Evolutionary conservation across 1,140 invertebrate genomes (phyloP).

Genomic region (Galleria mellonella): DNA sequence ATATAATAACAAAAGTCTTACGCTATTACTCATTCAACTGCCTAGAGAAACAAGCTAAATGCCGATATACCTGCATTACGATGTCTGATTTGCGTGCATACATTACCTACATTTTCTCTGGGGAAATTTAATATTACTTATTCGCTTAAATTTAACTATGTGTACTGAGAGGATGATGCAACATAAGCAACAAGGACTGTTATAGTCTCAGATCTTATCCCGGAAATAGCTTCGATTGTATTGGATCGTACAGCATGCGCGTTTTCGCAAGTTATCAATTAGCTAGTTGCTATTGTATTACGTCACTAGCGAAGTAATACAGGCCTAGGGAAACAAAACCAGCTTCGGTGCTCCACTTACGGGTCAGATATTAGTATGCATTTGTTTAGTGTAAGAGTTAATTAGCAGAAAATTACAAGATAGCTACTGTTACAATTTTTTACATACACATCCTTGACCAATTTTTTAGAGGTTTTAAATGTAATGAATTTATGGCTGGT

Average conservation of each 20-base stretch:
- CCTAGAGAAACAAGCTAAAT: too few relatives aligned
- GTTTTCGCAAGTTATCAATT: conserved; percentile 69
- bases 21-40: too few relatives aligned
- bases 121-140: neutral
- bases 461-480: conserved; percentile 13
- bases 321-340: conserved; percentile 29
- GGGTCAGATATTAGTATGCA: conserved; percentile 15
- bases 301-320: conserved; percentile 21
- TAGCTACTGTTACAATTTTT: conserved; percentile 7
- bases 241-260: conserved; percentile 43
- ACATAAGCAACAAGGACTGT: conserved; percentile 24
- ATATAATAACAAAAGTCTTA: too few relatives aligned
- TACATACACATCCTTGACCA: conserved; percentile 15
- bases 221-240: conserved; percentile 47
- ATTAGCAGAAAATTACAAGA: conserved; percentile 14
- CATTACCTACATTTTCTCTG: too few relatives aligned
- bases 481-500: conserved; percentile 7
- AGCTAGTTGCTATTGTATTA: conserved; percentile 60
- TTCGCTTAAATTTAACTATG: neutral
- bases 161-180: conserved; percentile 3
- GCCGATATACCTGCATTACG: too few relatives aligned
- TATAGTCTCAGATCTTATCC: conserved; percentile 35
- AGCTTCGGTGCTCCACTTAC: conserved; percentile 23
- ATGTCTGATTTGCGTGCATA: too few relatives aligned
- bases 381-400: conserved; percentile 21